Evolutionary conservation across 64 coral and sea anemone genomes (phyloP), one percentile per base, ranked within the genome.

Genomic region (Actinia equina): DNA sequence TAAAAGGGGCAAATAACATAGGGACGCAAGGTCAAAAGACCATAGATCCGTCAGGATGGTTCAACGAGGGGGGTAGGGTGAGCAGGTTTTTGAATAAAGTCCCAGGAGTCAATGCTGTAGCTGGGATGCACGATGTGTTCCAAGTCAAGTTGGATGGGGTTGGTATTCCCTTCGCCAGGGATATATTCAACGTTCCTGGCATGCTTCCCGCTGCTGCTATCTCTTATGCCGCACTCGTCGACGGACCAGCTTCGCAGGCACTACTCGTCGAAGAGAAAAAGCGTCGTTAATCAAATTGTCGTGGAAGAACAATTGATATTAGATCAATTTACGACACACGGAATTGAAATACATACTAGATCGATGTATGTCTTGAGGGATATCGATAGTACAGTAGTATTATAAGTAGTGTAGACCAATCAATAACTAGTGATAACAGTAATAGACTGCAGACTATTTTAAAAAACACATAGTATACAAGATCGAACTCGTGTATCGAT

Each of bases 61-160:
- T 81, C 22, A 49, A 81, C 78, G 78, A 81, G 20, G 78, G 78
- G 6, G 78, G 78, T 22, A 81, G 78, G 49, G 49, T 81, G 4
- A 81, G 78, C 43, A 81, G 78, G 49, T 6, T 52, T 81, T 81
- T 81, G 78, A 81, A 81, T n/a, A 81, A 81, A 51, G 44, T 81
- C 17, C 78, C 78, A 44, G 78, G 78, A 81, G 44, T 81, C 49
- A 81, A 81, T 23, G 44, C 78, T 49, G 78, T 81, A 0, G 78
- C 78, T 49, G 78, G 78, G 2, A 49, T 81, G 78, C 78, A 81
- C 45, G 78, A 81, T 81, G 78, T 81, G 16, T 81, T 81, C 78
- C 78, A 81, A 51, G 78, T 81, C 3, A 81, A 52, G 78, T 37
- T 81, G 78, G 78, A 81, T 81, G 78, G 78, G 17, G 44, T 52